Percentiles rank a stretch among this genome's conserved stretches.
Conservation (phyloP, 2,888 invertebrate species). For the Brenthis daphne region DNA sequence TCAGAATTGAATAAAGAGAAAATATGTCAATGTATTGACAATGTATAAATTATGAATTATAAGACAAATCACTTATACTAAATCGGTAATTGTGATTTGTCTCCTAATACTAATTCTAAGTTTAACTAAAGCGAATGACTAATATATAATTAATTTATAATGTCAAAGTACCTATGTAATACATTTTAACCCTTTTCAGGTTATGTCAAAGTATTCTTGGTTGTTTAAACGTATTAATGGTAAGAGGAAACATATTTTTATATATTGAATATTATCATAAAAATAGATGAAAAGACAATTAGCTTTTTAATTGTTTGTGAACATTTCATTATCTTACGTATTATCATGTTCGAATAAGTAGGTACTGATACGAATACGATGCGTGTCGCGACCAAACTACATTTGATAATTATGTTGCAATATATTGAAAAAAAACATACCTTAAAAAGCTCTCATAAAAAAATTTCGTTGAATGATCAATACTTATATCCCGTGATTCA, state of each 20-base stretch:
- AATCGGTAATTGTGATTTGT: too few species aligned
- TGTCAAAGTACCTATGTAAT: too few species aligned
- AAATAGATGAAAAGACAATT: not conserved
- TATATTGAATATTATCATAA: not conserved
- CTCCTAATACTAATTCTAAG: too few species aligned
- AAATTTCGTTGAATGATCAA: constrained; percentile 61
- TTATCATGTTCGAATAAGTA: not conserved
- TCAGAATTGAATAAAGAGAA: too few species aligned
- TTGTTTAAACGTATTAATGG: not conserved
- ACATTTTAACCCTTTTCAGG: constrained; percentile 2
- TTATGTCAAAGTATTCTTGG: not conserved
- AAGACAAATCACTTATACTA: too few species aligned
- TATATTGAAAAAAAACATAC: constrained; percentile 19
- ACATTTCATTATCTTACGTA: not conserved
- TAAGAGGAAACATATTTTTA: not conserved
- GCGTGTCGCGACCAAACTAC: constrained; percentile 19
- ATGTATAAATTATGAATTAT: too few species aligned
- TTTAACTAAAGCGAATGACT: too few species aligned
- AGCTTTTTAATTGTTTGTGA: not conserved
- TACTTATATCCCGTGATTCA: constrained; percentile 79
- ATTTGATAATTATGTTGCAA: constrained; percentile 12
- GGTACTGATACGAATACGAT: constrained; percentile 1
- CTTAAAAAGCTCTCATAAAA: constrained; percentile 29
- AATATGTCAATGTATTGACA: too few species aligned
- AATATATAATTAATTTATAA: too few species aligned